Evolutionary conservation across 64 coral and sea anemone genomes (phyloP), one percentile per base, ranked within the genome.

Genomic region (Trachythela sp.): DNA sequence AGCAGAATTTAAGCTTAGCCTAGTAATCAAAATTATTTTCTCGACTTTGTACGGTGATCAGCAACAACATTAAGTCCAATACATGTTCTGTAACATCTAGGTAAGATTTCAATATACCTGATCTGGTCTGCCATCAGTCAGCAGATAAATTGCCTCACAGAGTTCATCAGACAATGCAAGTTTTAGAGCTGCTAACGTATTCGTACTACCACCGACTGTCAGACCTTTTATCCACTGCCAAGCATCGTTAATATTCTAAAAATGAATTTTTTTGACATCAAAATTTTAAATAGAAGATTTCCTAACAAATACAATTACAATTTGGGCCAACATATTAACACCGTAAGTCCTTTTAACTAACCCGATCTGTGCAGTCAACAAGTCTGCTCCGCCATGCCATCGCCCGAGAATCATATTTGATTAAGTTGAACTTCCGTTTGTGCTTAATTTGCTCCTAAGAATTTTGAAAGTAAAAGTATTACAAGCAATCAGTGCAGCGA

Each of bases 141-240:
- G 86, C 0, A 97, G 86, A 71, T 97, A 97, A 70, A 97, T 92
- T 38, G 92, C 95, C 36, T 93, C 92, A 83, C 95, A 97, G 20
- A 90, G 90, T 4, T 88, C 90, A 86, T 97, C 95, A 2, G 93
- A 89, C 33, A 97, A 83, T 13, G 95, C 95, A 8, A 92, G 93
- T 86, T 97, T 94, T 2, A 97, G 90, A 32, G 95, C 93, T 48
- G 95, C 95, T 30, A 97, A 83, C 13, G 95, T 97, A 70, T 97
- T 97, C 27, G 95, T 97, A 15, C 92, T 94, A 20, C 95, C 95
- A 14, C 95, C 95, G 15, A 93, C 94, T 39, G 92, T 94, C 8
- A 97, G 88, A 0, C 95, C 95, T 68, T 97, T 97, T 27, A 97
- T 93, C 95, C 95, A 97, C 40, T 97, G 95, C 95, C 95, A 94